These are phyloP conservation scores for Heloderma charlesbogerti DNA, from an alignment of 2,113 vertebrate genomes.

Conservation along the genomic window DNA sequence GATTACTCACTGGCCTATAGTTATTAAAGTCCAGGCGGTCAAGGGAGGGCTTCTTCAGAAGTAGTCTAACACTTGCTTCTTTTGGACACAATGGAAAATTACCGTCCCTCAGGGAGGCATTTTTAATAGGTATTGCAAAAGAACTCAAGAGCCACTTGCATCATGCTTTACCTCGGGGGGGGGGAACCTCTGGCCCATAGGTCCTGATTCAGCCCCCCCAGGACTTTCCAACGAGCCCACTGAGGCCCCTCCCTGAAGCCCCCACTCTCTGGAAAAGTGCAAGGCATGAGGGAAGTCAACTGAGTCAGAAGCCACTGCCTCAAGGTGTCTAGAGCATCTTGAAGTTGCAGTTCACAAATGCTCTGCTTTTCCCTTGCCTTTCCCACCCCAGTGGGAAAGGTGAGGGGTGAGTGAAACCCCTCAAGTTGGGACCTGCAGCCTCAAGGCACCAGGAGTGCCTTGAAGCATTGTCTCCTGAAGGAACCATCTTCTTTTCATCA, in stretches of 20 bases:
- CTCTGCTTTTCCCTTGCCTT: not conserved
- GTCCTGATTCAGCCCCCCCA: not conserved
- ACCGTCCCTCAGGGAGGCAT: too few relatives aligned
- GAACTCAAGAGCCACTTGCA: not conserved
- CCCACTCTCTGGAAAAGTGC: too few relatives aligned
- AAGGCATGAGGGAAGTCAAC: not conserved
- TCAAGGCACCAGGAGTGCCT: not conserved
- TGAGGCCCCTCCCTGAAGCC: not conserved
- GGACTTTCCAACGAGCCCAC: not conserved
- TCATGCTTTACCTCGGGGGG: not conserved
- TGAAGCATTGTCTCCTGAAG: not conserved
- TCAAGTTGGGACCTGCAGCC: not conserved
- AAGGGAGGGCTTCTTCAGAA: too few relatives aligned
- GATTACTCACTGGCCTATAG: too few relatives aligned
- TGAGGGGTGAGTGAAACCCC: not conserved
- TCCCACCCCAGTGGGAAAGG: not conserved
- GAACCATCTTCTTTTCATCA: not conserved
- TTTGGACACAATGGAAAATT: too few relatives aligned
- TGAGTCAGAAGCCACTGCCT: not conserved
- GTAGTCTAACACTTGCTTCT: too few relatives aligned
- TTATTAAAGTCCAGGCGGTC: too few relatives aligned
- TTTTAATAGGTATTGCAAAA: too few relatives aligned
- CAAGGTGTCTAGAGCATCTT: not conserved
- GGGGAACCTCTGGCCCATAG: not conserved
- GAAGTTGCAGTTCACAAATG: not conserved